A percentile compares a stretch with the other conserved stretches of the same genome.
Conservation (phyloP, 2,797 vertebrate genomes). For the Sebastes itinus region DNA sequence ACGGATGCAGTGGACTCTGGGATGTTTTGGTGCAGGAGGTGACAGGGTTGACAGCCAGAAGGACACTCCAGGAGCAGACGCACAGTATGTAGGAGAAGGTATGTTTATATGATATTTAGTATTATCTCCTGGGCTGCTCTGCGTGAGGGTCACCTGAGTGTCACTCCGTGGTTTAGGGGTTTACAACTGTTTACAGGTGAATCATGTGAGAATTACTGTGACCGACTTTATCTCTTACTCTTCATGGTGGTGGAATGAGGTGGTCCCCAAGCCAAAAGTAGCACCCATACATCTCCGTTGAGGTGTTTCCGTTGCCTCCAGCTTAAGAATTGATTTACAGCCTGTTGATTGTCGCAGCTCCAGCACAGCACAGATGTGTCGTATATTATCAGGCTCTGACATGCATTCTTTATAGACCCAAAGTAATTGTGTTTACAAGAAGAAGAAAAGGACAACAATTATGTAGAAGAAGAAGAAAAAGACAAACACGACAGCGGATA, state of each 20-base stretch:
- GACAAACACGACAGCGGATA: neutral
- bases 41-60: neutral
- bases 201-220: neutral
- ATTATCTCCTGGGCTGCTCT: neutral
- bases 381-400: neutral
- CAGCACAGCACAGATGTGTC: neutral
- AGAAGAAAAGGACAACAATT: neutral
- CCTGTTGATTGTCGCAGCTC: neutral
- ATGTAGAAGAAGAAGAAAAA: no score
- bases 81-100: neutral
- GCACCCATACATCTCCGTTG: neutral
- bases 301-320: neutral
- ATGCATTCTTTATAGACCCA: neutral
- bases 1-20: neutral
- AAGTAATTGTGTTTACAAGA: constrained; percentile 1
- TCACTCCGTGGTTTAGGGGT: neutral
- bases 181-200: neutral
- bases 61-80: neutral
- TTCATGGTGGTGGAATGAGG: neutral
- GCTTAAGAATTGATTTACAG: constrained; percentile 10
- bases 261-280: neutral
- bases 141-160: neutral
- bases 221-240: neutral
- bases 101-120: neutral
- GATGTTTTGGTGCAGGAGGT: neutral